phyloP scores from a whole-genome alignment of 2,888 invertebrate genomes.

The Caenorhabditis sp. region DNA sequence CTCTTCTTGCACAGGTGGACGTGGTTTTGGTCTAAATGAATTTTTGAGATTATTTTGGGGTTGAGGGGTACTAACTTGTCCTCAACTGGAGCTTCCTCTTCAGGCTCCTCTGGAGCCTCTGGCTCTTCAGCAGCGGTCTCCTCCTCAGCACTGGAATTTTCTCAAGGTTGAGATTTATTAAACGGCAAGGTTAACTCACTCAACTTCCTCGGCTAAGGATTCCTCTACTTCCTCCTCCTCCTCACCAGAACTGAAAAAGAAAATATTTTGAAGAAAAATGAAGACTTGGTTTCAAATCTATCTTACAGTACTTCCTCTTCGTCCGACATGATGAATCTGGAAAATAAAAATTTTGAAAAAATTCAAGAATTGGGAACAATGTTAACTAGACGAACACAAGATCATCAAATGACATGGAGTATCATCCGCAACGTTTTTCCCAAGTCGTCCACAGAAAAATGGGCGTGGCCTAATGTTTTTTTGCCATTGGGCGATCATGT shows the following conservation, averaged over 20 bases:
- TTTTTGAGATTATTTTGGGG: constrained; percentile 1
- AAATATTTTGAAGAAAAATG: not conserved
- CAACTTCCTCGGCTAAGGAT: constrained; percentile 45
- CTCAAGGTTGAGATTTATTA: too few relatives aligned
- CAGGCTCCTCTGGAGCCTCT: constrained; percentile 36
- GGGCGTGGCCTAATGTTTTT: not conserved
- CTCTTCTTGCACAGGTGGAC: constrained; percentile 59
- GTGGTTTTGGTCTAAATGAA: constrained; percentile 45
- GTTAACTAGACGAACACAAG: too few relatives aligned
- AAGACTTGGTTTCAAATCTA: not conserved
- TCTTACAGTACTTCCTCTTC: constrained; percentile 62
- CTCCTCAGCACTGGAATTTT: constrained; percentile 23
- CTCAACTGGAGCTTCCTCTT: constrained; percentile 40
- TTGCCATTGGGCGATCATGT: not conserved
- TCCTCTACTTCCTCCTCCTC: constrained; percentile 65
- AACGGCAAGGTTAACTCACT: too few relatives aligned
- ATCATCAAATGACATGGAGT: not conserved
- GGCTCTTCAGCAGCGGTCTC: constrained; percentile 35
- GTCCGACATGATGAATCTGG: constrained; percentile 56
- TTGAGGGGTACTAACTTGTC: constrained; percentile 17
- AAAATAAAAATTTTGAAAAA: constrained; percentile 1
- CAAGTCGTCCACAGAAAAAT: not conserved
- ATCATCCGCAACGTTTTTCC: not conserved
- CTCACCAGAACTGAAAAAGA: constrained; percentile 61
- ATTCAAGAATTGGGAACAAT: too few relatives aligned